Base-by-base conservation (phyloP, 2,113 vertebrate genomes). In the Oreochromis niloticus region DNA sequence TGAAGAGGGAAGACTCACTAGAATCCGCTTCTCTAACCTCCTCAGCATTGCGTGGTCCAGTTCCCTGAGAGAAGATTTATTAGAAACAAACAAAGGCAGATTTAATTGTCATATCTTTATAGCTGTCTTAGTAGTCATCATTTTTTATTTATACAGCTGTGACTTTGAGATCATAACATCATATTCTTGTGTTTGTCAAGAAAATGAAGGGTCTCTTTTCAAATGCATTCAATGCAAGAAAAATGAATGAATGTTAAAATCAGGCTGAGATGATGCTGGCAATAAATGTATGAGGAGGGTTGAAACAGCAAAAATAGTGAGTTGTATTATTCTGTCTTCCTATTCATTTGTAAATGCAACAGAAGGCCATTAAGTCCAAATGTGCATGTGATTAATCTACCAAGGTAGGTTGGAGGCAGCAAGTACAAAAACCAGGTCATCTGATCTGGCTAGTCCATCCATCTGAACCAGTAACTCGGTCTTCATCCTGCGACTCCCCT, bases 381-480 rank as follows among this genome's bases (percentile, higher is more conserved):
- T 83, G n/a, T n/a, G 34, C 59, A 14, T 63, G 54, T 84, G 19
- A 63, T 43, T 19, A 19, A 16, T 11, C 27, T 97, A 99, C 98
- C 98, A 98, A 0, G 98, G 98, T 91, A 94, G 93, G 95, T 99
- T 99, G 95, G 98, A 99, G 82, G 98, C 98, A 85, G 99, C 98
- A 89, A 99, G 96, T 75, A 99, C 98, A 96, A 99, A 99, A 84
- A 99, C 98, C 30, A 99, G 97, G 92, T 99, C 98, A 7, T 99
- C 97, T 4, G 98, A 99, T 89, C 82, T 96, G 3, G 98, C 97
- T 91, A 99, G 95, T 66, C 98, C 98, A 17, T 99, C 99, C 99
- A 99, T 99, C 96, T 99, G 99, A 79, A 99, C 97, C 94, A 99
- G 94, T 43, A 99, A 95, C 96, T 99, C 98, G 0, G 98, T 98